These are phyloP conservation scores for Aporrectodea caliginosa DNA, from an alignment of 1,140 invertebrate species.

Conservation along the genomic window DNA sequence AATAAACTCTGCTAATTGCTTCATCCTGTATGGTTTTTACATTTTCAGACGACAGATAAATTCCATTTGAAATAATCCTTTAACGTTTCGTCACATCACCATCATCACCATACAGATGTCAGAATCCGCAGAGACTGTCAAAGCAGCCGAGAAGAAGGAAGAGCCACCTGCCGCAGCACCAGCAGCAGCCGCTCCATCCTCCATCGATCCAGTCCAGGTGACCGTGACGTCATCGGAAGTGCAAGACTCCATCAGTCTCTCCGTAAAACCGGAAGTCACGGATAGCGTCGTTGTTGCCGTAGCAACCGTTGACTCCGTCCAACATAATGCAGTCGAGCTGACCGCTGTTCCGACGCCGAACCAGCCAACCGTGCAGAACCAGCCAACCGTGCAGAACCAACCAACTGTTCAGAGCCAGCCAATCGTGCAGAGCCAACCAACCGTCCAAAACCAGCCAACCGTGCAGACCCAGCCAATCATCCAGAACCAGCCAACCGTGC, in stretches of 20 bases:
- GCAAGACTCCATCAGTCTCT: background rate
- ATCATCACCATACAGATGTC: no score
- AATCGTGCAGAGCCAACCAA: background rate
- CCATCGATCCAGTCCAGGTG: background rate
- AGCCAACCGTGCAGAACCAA: background rate
- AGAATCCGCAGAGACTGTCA: no score
- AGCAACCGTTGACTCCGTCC: background rate
- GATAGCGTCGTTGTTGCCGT: background rate
- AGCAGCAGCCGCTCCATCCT: no score
- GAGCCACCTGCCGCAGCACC: no score
- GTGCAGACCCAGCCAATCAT: background rate
- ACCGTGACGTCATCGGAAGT: background rate
- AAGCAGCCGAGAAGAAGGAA: no score
- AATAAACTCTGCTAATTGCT: no score
- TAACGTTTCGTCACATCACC: no score
- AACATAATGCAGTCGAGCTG: background rate
- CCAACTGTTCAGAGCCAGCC: background rate
- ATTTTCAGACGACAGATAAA: no score
- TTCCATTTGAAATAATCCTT: no score
- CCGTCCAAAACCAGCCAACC: background rate
- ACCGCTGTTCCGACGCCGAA: background rate
- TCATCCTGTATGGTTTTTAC: no score
- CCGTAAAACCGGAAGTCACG: background rate
- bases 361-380: background rate
- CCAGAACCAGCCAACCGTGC: background rate